Percentiles rank a stretch among this genome's conserved stretches.
Evolutionary conservation across 2,113 vertebrate genomes (phyloP).

Genomic region (Leptodactylus fuscus): DNA sequence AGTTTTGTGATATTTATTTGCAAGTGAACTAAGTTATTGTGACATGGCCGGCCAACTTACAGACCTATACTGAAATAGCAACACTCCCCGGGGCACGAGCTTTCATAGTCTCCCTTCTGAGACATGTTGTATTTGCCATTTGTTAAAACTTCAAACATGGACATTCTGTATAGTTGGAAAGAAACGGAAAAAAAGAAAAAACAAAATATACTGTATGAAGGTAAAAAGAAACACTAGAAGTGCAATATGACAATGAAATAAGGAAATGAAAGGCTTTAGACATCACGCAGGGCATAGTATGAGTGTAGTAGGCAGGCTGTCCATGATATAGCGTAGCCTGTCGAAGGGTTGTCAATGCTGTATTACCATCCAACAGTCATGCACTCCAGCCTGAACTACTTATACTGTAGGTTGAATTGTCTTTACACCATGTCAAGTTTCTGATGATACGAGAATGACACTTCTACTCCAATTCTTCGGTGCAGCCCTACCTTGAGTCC

Average conservation of each 20-base stretch:
- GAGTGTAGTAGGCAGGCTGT: too few species aligned
- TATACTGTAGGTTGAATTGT: too few species aligned
- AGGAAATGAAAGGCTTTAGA: neutral
- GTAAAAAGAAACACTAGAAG: neutral
- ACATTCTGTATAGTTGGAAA: neutral
- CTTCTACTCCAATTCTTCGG: too few species aligned
- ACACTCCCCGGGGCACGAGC: neutral
- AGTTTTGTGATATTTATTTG: slow-evolving; percentile 24
- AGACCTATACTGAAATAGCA: slow-evolving; percentile 20
- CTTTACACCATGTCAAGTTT: too few species aligned
- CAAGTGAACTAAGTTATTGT: slow-evolving; percentile 26
- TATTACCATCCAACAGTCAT: too few species aligned
- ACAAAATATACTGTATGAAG: neutral
- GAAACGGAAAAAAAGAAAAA: too few species aligned
- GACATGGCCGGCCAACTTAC: slow-evolving; percentile 6
- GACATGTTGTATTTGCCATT: slow-evolving; percentile 16
- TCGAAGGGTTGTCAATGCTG: too few species aligned
- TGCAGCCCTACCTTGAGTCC: too few species aligned
- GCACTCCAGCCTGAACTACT: too few species aligned
- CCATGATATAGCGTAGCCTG: too few species aligned
- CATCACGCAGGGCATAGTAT: neutral
- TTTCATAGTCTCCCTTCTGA: neutral
- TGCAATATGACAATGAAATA: neutral
- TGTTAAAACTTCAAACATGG: neutral
- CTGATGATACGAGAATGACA: too few species aligned